Evolutionary conservation across 2,888 invertebrate genomes (phyloP).

Genomic region (Phaedon cochleariae): DNA sequence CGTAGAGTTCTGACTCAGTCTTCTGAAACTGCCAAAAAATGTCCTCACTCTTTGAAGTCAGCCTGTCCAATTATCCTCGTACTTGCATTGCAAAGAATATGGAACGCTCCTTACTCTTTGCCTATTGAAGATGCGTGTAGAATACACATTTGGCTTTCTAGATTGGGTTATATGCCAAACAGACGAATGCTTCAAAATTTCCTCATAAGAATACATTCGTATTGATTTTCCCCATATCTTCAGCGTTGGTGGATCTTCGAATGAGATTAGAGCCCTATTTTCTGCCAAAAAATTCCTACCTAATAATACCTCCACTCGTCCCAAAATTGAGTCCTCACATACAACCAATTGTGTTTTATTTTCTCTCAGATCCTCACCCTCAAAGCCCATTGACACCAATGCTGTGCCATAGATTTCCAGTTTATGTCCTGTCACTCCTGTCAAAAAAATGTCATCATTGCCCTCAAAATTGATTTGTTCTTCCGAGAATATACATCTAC

Average conservation of each 20-base stretch:
- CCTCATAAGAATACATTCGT: neutral
- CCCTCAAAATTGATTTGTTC: neutral
- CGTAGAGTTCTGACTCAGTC: neutral
- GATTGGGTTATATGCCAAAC: neutral
- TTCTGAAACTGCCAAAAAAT: neutral
- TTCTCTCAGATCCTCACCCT: neutral
- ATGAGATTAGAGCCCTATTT: neutral
- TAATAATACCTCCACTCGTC: neutral
- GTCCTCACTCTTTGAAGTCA: neutral
- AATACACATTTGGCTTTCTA: neutral
- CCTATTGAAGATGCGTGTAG: neutral
- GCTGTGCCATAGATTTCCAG: neutral
- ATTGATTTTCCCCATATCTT: neutral
- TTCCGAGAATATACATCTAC: neutral
- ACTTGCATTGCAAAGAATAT: neutral
- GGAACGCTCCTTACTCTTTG: neutral
- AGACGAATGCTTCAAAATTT: neutral
- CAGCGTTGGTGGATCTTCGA: neutral
- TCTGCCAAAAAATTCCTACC: neutral
- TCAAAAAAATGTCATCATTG: neutral
- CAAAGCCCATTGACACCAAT: neutral
- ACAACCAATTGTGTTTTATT: neutral
- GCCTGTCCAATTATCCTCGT: neutral
- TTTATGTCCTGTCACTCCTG: neutral
- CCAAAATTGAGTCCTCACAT: neutral